Evolutionary conservation across 1,140 invertebrate genomes (phyloP), one percentile per base, ranked within the genome.

Genomic region (Drosophila sulfurigaster): DNA sequence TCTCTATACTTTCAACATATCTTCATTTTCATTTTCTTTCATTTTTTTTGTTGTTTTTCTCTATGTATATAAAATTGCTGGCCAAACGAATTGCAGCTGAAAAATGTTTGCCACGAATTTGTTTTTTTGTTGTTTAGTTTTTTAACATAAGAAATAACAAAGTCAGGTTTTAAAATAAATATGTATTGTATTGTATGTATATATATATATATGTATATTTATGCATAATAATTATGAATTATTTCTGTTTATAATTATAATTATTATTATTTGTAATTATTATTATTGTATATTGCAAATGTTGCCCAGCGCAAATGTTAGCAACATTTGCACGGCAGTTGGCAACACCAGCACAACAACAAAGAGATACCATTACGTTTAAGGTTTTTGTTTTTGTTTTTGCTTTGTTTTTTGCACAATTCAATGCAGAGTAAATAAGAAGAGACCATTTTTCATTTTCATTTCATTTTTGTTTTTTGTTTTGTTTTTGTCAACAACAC

Each of bases 291-390:
- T 67, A 80, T 88, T 87, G 82, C 82, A 87, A 82, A 87, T 87
- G 83, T 88, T 83, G 83, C 83, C 82, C 82, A 71, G 78, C 82
- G 82, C 83, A 86, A 85, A 82, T 79, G 79, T 81, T 66, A 70
- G 82, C 82, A 87, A 80, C 83, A 87, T 83, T 75, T 88, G 83
- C 85, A 88, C 83, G 83, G 83, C 83, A 87, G 83, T 87, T 88
- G 83, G 83, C 83, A 82, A 87, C 83, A 87, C 83, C 77, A 78
- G 80, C 83, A 80, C 85, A 87, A 87, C 83, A 87, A 88, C 83
- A 87, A 88, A 88, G 83, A 87, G 83, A 87, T 87, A 87, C 83
- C 83, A 83, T 87, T 87, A 87, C 83, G 77, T 82, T 83, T 87
- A 87, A 88, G 83, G 83, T 69, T 25, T 25, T 25, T 25, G 20